phyloP scores from a whole-genome alignment of 2,797 vertebrate genomes.

The Phoebastria nigripes region DNA sequence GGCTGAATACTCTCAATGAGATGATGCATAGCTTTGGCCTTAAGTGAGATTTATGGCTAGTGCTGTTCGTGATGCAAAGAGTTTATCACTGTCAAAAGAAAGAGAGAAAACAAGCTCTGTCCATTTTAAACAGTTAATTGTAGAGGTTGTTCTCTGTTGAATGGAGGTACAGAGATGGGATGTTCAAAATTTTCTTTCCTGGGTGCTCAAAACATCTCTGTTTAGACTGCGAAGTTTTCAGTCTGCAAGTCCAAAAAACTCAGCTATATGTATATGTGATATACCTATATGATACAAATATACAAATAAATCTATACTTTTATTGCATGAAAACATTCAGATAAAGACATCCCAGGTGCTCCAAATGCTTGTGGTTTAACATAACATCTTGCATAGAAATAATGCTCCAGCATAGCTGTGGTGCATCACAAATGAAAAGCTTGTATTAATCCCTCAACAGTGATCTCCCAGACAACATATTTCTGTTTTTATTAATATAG shows the following conservation, averaged over 20 bases:
- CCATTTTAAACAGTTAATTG: conserved; percentile 41
- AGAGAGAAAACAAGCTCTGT: conserved; percentile 21
- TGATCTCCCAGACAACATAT: background rate
- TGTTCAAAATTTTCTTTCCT: background rate
- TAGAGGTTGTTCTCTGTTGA: background rate
- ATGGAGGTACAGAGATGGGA: background rate
- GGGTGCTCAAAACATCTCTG: background rate
- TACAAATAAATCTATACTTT: background rate
- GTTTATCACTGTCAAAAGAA: conserved; percentile 46
- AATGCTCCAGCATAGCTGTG: background rate
- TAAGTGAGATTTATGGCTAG: conserved; percentile 36
- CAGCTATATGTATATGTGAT: background rate
- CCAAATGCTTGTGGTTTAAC: background rate
- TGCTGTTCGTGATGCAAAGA: conserved; percentile 10
- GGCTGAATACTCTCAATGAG: background rate
- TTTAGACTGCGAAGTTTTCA: background rate
- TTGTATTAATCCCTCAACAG: background rate
- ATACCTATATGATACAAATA: background rate
- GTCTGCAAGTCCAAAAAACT: background rate
- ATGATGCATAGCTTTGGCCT: background rate
- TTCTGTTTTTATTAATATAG: background rate
- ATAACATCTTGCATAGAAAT: background rate
- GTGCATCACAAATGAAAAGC: background rate
- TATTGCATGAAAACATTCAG: background rate
- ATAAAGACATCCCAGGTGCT: background rate